Conservation (phyloP, 1,140 invertebrate species). For the Periplaneta americana region DNA sequence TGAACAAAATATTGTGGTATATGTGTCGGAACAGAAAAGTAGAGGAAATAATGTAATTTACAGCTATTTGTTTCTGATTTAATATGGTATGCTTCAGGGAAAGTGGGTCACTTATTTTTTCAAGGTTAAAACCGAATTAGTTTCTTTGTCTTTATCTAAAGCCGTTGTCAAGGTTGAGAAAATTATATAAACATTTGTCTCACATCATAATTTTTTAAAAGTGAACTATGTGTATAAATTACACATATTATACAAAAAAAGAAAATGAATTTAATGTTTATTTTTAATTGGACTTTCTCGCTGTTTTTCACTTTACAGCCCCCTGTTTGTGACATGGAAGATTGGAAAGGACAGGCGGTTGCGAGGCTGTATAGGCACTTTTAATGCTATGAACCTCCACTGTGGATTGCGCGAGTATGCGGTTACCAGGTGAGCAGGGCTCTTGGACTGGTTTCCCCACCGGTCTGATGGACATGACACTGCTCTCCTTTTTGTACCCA, state of each 20-base stretch:
- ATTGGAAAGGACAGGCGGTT: slow-evolving; percentile 88
- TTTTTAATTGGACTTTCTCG: neutral
- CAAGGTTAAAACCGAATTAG: neutral
- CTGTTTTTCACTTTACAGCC: slow-evolving; percentile 58
- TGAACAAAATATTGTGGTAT: neutral
- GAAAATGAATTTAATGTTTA: neutral
- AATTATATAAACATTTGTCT: neutral
- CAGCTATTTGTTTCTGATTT: neutral
- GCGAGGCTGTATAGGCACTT: slow-evolving; percentile 93
- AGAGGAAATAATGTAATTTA: neutral
- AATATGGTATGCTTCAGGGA: neutral
- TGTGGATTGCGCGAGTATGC: slow-evolving; percentile 93
- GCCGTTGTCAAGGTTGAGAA: neutral
- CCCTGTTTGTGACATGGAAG: slow-evolving; percentile 98
- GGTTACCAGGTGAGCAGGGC: slow-evolving; percentile 64
- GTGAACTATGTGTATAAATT: neutral
- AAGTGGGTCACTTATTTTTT: slow-evolving; percentile 2
- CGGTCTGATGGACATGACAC: slow-evolving; percentile 1
- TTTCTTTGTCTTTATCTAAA: neutral
- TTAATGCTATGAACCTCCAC: slow-evolving; percentile 91
- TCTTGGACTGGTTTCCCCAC: slow-evolving; percentile 15
- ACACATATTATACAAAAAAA: too few species aligned
- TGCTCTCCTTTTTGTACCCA: slow-evolving; percentile 6
- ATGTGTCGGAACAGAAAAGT: neutral
- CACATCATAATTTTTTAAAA: neutral